These are phyloP conservation scores for Sarcophaga bullata DNA, from an alignment of 1,140 invertebrate species.

Conservation along the genomic window DNA sequence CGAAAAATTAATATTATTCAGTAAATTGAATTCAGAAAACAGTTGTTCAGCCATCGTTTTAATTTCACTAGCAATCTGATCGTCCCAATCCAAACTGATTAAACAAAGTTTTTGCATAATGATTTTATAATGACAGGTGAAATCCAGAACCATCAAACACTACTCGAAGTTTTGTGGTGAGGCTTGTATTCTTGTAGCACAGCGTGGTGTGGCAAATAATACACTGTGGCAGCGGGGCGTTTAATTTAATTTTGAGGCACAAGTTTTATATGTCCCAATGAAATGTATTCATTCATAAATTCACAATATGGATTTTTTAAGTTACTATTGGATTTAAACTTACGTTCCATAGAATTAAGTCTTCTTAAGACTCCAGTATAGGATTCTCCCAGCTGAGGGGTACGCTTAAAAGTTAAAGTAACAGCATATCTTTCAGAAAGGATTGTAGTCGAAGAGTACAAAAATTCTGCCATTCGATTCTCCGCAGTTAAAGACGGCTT, in stretches of 20 bases:
- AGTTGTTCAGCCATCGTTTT: background rate
- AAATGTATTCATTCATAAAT: background rate
- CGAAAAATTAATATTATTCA: background rate
- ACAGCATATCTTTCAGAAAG: constrained; percentile 28
- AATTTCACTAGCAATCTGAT: constrained; percentile 46
- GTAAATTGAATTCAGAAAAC: background rate
- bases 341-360: constrained; percentile 14
- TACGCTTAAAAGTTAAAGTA: constrained; percentile 20
- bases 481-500: constrained; percentile 1
- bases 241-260: background rate
- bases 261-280: background rate
- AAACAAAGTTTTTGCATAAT: constrained; percentile 63
- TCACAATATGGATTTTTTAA: background rate
- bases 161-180: background rate
- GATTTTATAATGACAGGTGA: constrained; percentile 63
- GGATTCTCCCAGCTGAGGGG: constrained; percentile 14
- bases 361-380: constrained; percentile 22
- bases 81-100: constrained; percentile 58
- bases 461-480: too few relatives aligned
- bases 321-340: constrained; percentile 16
- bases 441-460: too few relatives aligned
- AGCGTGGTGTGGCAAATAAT: constrained; percentile 9
- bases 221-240: background rate
- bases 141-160: constrained; percentile 48
- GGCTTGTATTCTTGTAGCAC: background rate